These are phyloP conservation scores for Drosophila lacteicornis DNA, from an alignment of 1,140 invertebrate species.

Conservation along the genomic window DNA sequence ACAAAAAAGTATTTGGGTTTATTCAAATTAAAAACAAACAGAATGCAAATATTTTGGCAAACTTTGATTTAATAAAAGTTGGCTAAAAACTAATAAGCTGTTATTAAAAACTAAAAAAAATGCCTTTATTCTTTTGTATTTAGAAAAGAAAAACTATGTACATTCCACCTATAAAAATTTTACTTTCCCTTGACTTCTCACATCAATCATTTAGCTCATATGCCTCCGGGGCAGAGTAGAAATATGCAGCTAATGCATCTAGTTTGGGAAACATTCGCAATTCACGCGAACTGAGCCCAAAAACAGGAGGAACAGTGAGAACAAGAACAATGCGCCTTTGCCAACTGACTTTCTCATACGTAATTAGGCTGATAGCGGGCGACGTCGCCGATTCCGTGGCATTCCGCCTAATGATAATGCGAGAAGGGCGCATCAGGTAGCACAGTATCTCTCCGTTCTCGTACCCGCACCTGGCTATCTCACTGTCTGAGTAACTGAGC, in stretches of 20 bases:
- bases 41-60: constrained; percentile 24
- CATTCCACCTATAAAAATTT: background rate
- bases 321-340: constrained; percentile 58
- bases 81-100: background rate
- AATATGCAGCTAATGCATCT: constrained; percentile 46
- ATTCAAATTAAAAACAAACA: constrained; percentile 18
- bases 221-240: constrained; percentile 40
- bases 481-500: constrained; percentile 6
- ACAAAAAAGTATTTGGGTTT: constrained; percentile 1
- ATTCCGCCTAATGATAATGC: constrained; percentile 76
- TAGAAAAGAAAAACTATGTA: background rate
- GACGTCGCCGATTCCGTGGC: constrained; percentile 57
- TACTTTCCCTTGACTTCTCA: constrained; percentile 1
- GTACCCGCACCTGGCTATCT: constrained; percentile 14
- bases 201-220: constrained; percentile 9
- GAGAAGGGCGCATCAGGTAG: constrained; percentile 77
- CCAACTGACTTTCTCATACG: constrained; percentile 70
- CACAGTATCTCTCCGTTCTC: constrained; percentile 25
- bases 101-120: no score
- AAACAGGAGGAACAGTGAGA: constrained; percentile 29
- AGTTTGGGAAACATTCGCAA: constrained; percentile 56
- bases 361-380: constrained; percentile 75
- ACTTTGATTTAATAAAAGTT: background rate
- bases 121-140: background rate
- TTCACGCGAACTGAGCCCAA: constrained; percentile 53